Percentiles rank a stretch among this genome's conserved stretches.
Conservation (phyloP, 35 echinoderm and acorn worm species). For the Amphiura filiformis region DNA sequence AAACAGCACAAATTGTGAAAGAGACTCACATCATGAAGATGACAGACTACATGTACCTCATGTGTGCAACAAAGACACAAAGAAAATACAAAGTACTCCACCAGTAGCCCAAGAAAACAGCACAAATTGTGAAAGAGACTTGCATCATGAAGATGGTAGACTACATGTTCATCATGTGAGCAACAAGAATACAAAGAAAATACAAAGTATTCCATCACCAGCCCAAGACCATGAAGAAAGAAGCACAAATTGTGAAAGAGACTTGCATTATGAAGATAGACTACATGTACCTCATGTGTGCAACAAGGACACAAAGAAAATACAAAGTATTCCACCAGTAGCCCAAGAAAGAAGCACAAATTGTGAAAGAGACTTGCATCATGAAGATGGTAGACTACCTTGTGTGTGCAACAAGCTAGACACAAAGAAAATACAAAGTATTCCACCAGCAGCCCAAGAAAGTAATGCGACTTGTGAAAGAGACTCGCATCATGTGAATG, state of each 20-base stretch:
- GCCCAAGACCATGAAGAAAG: not conserved
- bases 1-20: not conserved
- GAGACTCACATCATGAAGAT: not conserved
- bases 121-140: not conserved
- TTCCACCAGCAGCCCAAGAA: not conserved
- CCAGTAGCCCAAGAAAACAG: not conserved
- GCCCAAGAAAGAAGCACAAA: not conserved
- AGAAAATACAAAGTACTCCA: not conserved
- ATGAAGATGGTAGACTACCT: too few species aligned
- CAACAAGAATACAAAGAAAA: not conserved
- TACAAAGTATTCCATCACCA: not conserved
- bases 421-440: too few species aligned
- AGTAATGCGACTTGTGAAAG: not conserved
- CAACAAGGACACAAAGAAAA: not conserved
- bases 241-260: not conserved
- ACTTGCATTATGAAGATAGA: too few species aligned
- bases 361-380: not conserved
- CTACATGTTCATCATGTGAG: not conserved
- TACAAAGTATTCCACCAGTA: not conserved
- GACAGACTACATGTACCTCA: too few species aligned
- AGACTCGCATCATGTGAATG: not conserved
- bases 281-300: too few species aligned
- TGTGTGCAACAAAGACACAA: not conserved
- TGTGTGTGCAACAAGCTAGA: not conserved
- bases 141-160: too few species aligned